Base-by-base conservation (phyloP, 2,888 invertebrate genomes). In the Tinea semifulvella region DNA sequence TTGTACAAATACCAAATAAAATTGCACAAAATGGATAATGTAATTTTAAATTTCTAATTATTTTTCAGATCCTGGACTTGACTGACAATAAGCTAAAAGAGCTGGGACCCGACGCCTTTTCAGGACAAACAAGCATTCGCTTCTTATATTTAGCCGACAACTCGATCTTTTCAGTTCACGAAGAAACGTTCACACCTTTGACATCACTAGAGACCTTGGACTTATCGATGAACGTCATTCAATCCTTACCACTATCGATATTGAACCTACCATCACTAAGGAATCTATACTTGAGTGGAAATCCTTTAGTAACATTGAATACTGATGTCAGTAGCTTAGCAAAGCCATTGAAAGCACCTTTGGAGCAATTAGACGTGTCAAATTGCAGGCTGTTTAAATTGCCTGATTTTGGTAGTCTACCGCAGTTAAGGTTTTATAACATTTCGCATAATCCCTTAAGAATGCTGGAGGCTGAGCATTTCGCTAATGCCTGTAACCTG, bases 401-500 rank as follows among this genome's bases (percentile, higher is more conserved):
- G 28, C 89, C 89, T 1, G 63, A 84, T 52, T 73, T 88, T 59
- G 88, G 87, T 2, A 63, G 73, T 20, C 55, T 88, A 13, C 85
- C 89, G 10, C 81, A 83, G 39, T 57, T 90, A 25, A 56, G 65
- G 45, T 68, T 82, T 42, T 80, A 89, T 46, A 89, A 90, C 56
- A 79, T 88, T 31, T 88, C 89, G 0, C 58, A 68, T 39, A 89
- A 89, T 59, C 68, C 72, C 0, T 67, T 90, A 39, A 56, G 46
- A 1, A 54, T 56, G 2, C 52, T 87, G 1, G 68, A 66, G 3
- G 70, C 84, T 3, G 65, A 74, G 18, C 83, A 84, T 44, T 74
- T 90, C 50, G 85, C 87, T 0, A 66, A 80, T 2, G 81, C 87
- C 69, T 90, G 90, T 60, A 82, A 82, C 47, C 65, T 90, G 20